phyloP scores from a whole-genome alignment of 2,888 invertebrate species.

The Orgyia antiqua region DNA sequence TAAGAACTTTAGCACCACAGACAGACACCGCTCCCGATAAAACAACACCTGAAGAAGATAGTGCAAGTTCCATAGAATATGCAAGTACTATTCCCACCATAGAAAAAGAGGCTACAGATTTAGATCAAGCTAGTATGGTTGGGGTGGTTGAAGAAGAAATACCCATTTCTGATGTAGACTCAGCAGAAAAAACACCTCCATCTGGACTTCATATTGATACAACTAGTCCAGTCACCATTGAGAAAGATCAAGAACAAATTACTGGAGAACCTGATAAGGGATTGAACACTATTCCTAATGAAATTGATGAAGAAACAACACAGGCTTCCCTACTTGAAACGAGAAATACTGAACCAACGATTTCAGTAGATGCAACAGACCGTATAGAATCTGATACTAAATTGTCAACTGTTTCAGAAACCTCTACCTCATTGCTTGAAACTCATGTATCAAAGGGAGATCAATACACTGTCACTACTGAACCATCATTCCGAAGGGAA shows the following conservation, averaged over 20 bases:
- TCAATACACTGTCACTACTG: slow-evolving; percentile 26
- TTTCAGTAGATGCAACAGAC: slow-evolving; percentile 11
- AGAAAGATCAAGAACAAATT: slow-evolving; percentile 14
- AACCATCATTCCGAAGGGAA: slow-evolving; percentile 29
- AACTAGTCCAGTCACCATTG: slow-evolving; percentile 7
- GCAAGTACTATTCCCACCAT: no score
- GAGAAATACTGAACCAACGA: slow-evolving; percentile 19
- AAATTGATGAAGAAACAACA: slow-evolving; percentile 30
- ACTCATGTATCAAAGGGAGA: slow-evolving; percentile 23
- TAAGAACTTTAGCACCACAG: slow-evolving; percentile 25
- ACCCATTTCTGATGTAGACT: no score
- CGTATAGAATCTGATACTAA: slow-evolving; percentile 12
- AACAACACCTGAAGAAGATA: no score
- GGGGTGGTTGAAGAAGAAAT: slow-evolving; percentile 18
- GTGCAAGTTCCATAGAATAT: slow-evolving; percentile 5
- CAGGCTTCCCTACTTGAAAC: slow-evolving; percentile 17
- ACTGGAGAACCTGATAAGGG: slow-evolving; percentile 44
- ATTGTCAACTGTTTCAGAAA: slow-evolving; percentile 10
- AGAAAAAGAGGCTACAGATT: slow-evolving; percentile 25
- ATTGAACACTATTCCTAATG: slow-evolving; percentile 47
- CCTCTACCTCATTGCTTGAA: slow-evolving; percentile 15
- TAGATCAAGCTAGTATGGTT: slow-evolving; percentile 23
- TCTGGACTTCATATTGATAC: slow-evolving; percentile 5
- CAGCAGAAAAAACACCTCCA: slow-evolving; percentile 10
- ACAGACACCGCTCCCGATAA: no score